Evolutionary conservation across 1,140 invertebrate species (phyloP).

Genomic region (Macrosteles quadrilineatus): DNA sequence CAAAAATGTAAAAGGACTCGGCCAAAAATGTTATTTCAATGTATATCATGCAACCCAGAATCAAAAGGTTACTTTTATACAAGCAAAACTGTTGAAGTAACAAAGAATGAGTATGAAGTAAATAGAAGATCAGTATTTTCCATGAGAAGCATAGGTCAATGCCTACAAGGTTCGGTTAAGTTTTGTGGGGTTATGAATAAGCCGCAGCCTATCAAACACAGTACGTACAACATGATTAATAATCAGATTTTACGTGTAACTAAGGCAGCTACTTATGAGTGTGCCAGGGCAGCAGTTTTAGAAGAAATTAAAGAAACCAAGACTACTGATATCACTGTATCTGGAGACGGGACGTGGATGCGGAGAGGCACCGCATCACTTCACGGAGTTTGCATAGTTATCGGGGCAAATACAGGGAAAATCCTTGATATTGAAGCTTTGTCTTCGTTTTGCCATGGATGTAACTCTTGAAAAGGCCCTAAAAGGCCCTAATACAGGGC

Average conservation of each 20-base stretch:
- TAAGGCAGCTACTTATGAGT: neutral
- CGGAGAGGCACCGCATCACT: conserved; percentile 36
- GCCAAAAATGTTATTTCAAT: too few relatives aligned
- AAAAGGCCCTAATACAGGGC: too few relatives aligned
- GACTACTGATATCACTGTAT: conserved; percentile 33
- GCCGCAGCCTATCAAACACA: neutral
- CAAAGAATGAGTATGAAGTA: conserved; percentile 1
- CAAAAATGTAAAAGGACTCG: too few relatives aligned
- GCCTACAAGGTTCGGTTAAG: neutral
- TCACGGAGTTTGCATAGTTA: conserved; percentile 37
- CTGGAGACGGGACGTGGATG: conserved; percentile 38
- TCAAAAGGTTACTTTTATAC: too few relatives aligned
- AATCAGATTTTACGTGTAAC: neutral
- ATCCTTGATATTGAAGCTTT: conserved; percentile 34
- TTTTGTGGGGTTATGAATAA: conserved; percentile 3
- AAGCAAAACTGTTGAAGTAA: neutral
- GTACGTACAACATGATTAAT: neutral
- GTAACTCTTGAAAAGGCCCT: conserved; percentile 6
- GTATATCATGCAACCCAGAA: too few relatives aligned
- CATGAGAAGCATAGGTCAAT: neutral
- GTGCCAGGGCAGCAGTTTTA: neutral
- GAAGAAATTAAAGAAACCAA: conserved; percentile 28
- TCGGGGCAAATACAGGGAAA: conserved; percentile 34
- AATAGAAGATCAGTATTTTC: conserved; percentile 6
- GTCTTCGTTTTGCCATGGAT: conserved; percentile 32